These are phyloP conservation scores for Microtus pennsylvanicus DNA, from an alignment of 2,113 vertebrate genomes.

Conservation along the genomic window DNA sequence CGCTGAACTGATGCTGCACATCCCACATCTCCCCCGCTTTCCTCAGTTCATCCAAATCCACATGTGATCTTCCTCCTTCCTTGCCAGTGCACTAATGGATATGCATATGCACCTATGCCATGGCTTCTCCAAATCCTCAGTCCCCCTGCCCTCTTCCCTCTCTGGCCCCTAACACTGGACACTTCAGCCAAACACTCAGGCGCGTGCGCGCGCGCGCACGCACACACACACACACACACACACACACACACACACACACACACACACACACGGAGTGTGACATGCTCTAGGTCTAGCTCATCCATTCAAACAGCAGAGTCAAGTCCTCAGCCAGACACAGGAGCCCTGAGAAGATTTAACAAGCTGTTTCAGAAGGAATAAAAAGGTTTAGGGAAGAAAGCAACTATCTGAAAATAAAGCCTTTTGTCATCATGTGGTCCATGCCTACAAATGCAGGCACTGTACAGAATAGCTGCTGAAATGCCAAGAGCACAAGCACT, in stretches of 20 bases:
- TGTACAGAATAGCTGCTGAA: constrained; percentile 46
- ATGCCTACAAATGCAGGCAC: constrained; percentile 26
- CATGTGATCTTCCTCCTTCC: background rate
- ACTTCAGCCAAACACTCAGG: background rate
- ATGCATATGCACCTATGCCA: background rate
- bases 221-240: background rate
- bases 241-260: background rate
- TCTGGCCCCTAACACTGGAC: background rate
- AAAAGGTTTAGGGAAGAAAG: constrained; percentile 21
- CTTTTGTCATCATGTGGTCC: background rate
- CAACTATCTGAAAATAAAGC: constrained; percentile 36
- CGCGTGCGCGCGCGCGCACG: too few species aligned
- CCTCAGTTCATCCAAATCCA: background rate
- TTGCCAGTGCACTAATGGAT: background rate
- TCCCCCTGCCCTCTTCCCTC: background rate
- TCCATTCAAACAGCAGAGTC: background rate
- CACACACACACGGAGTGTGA: background rate
- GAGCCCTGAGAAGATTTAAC: constrained; percentile 16
- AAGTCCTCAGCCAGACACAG: background rate
- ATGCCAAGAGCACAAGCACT: background rate
- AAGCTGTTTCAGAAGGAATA: constrained; percentile 36
- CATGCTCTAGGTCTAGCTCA: background rate
- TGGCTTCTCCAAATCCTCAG: background rate
- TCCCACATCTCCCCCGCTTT: background rate
- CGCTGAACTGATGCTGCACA: background rate